These are phyloP conservation scores for Rhimphoctona megacephalus DNA, from an alignment of 2,888 invertebrate genomes.

Conservation along the genomic window DNA sequence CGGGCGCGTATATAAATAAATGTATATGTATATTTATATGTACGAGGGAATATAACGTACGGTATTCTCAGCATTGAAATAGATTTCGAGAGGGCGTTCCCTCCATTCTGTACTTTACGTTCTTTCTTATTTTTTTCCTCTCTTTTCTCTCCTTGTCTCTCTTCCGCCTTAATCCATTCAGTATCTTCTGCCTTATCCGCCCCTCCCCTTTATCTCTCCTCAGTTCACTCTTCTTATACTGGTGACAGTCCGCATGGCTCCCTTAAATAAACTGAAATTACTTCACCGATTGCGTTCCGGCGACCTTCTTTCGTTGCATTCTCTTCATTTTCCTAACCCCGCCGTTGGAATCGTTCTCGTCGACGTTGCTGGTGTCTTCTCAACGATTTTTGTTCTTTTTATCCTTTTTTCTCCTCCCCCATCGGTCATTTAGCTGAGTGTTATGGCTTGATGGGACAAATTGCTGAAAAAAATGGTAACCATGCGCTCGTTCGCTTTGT, in stretches of 20 bases:
- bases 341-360: slow-evolving; percentile 31
- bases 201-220: slow-evolving; percentile 37
- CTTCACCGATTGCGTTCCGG: slow-evolving; percentile 71
- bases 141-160: slow-evolving; percentile 63
- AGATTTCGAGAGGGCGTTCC: slow-evolving; percentile 67
- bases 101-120: slow-evolving; percentile 64
- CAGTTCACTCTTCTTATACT: slow-evolving; percentile 53
- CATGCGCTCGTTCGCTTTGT: slow-evolving; percentile 48
- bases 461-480: slow-evolving; percentile 71
- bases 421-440: slow-evolving; percentile 69
- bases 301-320: slow-evolving; percentile 51
- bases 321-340: slow-evolving; percentile 25
- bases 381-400: slow-evolving; percentile 59
- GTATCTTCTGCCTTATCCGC: slow-evolving; percentile 39
- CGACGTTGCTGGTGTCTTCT: slow-evolving; percentile 58
- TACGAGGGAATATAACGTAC: slow-evolving; percentile 47
- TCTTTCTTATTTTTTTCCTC: slow-evolving; percentile 29
- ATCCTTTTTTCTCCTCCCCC: slow-evolving; percentile 39
- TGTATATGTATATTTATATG: neutral
- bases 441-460: slow-evolving; percentile 70
- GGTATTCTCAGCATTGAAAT: slow-evolving; percentile 52
- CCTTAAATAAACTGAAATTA: slow-evolving; percentile 72
- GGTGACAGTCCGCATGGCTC: slow-evolving; percentile 66
- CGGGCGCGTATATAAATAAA: slow-evolving; percentile 4
- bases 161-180: slow-evolving; percentile 36